Base-by-base conservation (phyloP, 2,888 invertebrate genomes). In the Pandemis cinnamomeana region DNA sequence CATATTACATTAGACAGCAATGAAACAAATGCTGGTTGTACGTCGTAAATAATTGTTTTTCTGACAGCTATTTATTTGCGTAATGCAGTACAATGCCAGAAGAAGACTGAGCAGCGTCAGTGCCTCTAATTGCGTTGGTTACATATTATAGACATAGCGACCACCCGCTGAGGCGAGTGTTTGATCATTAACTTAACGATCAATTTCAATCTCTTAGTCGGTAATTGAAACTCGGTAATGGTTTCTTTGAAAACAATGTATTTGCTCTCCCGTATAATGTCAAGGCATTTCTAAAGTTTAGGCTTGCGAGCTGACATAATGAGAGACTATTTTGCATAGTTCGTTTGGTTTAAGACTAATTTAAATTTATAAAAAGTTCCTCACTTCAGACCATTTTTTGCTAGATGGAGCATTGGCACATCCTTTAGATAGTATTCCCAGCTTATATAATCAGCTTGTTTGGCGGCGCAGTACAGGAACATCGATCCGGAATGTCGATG, bases 121-220 rank as follows among this genome's bases (percentile, higher is more conserved):
- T 36, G 42, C 51, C 7, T 11, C 48, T 61, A 67, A 67, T 67
- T 61, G 51, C 61, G 15, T 53, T 41, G 66, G 68, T 72, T 74
- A 66, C 66, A 72, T 73, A 72, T 68, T 71, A 48, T 68, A 75
- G 61, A 48, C 63, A 48, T 42, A 44, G 79, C 74, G 79, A 75
- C 78, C 78, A 78, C 79, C 75, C 71, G 77, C 72, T 48, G 55
- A 75, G 76, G 20, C 76, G 73, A 74, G 70, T 69, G 76, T 78
- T 79, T 75, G 79, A 78, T 83, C 81, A 82, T 85, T 83, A 85
- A 77, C 79, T 78, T 72, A 79, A 83, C 81, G 86, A 87, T 86
- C 84, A 84, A 78, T 78, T 79, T 77, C 78, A 78, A 76, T 79
- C 70, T 63, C 72, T 76, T 74, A 62, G 53, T 67, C 27, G 63